A percentile compares a stretch with the other conserved stretches of the same genome.
phyloP scores from a whole-genome alignment of 2,888 invertebrate species.

The Lapara coniferarum region DNA sequence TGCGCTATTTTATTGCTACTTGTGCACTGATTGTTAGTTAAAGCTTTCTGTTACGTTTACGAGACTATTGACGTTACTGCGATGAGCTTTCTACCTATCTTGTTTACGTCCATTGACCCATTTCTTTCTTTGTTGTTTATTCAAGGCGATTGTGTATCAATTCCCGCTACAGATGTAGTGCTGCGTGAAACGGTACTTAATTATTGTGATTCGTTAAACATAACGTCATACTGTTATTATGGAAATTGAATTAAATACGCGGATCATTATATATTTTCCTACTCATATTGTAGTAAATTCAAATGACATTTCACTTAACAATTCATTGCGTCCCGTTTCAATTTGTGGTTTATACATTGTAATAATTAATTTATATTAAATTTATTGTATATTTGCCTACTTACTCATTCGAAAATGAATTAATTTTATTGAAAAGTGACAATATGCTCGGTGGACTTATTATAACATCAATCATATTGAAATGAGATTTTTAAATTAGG shows the following conservation, averaged over 20 bases:
- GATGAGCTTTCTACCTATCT: conserved; percentile 18
- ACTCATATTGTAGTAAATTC: conserved; percentile 51
- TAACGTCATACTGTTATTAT: conserved; percentile 13
- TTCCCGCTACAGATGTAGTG: conserved; percentile 18
- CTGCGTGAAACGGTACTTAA: background rate
- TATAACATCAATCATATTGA: conserved; percentile 19
- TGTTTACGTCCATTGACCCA: conserved; percentile 19
- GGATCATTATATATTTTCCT: conserved; percentile 29
- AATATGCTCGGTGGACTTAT: conserved; percentile 25
- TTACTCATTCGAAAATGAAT: conserved; percentile 39
- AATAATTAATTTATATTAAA: conserved; percentile 51
- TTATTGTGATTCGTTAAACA: conserved; percentile 18
- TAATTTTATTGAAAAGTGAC: conserved; percentile 32
- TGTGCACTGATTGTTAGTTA: conserved; percentile 58
- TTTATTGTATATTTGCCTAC: conserved; percentile 46
- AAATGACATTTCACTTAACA: conserved; percentile 56
- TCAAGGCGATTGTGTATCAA: conserved; percentile 22
- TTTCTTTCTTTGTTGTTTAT: conserved; percentile 22
- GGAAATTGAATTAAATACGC: conserved; percentile 32
- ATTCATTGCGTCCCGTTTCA: conserved; percentile 57
- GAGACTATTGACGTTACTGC: conserved; percentile 13
- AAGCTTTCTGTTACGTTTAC: conserved; percentile 43
- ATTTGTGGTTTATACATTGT: conserved; percentile 54
- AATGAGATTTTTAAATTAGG: conserved; percentile 10
- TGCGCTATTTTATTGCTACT: conserved; percentile 61